phyloP scores from a whole-genome alignment of 2,113 vertebrate species.

The Pseudonaja textilis region DNA sequence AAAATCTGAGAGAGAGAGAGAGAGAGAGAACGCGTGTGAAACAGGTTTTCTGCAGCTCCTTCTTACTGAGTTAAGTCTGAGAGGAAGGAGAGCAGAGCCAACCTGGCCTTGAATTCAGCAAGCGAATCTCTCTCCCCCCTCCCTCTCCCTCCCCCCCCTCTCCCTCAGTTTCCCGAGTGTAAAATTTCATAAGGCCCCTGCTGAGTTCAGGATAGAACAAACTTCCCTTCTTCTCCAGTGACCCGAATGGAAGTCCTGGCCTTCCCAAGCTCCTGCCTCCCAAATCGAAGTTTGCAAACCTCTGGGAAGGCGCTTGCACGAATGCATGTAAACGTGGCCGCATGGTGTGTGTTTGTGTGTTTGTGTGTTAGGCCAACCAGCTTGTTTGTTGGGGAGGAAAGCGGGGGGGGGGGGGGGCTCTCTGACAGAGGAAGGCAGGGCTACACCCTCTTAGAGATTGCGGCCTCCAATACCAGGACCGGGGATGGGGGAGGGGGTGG shows the following conservation, averaged over 20 bases:
- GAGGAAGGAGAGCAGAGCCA: too few species aligned
- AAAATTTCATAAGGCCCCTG: neutral
- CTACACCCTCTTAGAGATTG: neutral
- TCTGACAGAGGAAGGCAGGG: neutral
- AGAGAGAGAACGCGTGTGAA: neutral
- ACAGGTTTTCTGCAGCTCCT: neutral
- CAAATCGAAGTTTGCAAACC: neutral
- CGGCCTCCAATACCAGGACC: neutral
- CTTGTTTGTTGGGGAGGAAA: accelerated
- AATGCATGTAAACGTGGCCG: neutral
- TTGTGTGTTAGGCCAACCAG: too few species aligned
- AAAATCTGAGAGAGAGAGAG: neutral
- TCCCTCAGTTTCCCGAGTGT: neutral
- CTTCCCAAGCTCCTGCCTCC: neutral
- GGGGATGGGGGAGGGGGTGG: accelerated
- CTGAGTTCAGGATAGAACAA: too few species aligned
- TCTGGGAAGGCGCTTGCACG: neutral
- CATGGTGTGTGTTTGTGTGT: too few species aligned
- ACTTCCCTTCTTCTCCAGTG: neutral
- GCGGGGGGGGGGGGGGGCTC: too few species aligned
- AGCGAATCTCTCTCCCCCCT: neutral
- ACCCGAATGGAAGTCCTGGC: neutral
- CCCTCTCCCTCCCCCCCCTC: neutral
- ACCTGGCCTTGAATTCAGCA: neutral
- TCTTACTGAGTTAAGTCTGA: neutral